Evolutionary conservation across 2,113 vertebrate genomes (phyloP).

Genomic region (Paracanthobrama guichenoti): DNA sequence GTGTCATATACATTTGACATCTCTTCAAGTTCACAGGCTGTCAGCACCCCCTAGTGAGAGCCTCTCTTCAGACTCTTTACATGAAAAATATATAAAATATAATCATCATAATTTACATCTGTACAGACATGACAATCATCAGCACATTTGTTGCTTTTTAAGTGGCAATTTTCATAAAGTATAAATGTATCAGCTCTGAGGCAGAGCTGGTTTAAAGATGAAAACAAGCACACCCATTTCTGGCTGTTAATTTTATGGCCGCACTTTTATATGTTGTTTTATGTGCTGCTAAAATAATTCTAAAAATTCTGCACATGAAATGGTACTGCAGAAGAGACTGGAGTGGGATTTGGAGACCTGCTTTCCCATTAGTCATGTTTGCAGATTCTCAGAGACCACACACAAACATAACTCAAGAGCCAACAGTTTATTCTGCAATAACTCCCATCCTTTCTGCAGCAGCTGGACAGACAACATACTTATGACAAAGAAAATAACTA

Average conservation of each 20-base stretch:
- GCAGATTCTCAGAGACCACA: conserved; percentile 22
- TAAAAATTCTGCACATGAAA: conserved; percentile 60
- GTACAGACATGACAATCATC: conserved; percentile 16
- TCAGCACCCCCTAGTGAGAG: conserved; percentile 71
- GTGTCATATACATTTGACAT: background rate
- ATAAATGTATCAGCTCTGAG: conserved; percentile 48
- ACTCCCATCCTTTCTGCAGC: background rate
- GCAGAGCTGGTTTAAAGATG: conserved; percentile 69
- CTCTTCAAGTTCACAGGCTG: conserved; percentile 52
- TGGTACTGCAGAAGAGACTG: conserved; percentile 60
- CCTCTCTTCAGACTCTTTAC: conserved; percentile 26
- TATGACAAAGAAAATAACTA: background rate
- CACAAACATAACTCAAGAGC: background rate
- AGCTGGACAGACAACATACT: background rate
- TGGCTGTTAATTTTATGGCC: conserved; percentile 77
- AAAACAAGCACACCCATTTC: conserved; percentile 59
- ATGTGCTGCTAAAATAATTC: conserved; percentile 71
- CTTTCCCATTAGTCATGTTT: conserved; percentile 2
- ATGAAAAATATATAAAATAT: conserved; percentile 57
- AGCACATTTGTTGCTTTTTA: conserved; percentile 14
- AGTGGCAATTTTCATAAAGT: conserved; percentile 17
- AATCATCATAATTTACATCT: conserved; percentile 41
- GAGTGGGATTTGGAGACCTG: conserved; percentile 5
- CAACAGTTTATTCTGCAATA: background rate
- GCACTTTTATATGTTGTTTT: conserved; percentile 73